phyloP scores from a whole-genome alignment of 2,113 vertebrate genomes.

The Gila orcuttii region DNA sequence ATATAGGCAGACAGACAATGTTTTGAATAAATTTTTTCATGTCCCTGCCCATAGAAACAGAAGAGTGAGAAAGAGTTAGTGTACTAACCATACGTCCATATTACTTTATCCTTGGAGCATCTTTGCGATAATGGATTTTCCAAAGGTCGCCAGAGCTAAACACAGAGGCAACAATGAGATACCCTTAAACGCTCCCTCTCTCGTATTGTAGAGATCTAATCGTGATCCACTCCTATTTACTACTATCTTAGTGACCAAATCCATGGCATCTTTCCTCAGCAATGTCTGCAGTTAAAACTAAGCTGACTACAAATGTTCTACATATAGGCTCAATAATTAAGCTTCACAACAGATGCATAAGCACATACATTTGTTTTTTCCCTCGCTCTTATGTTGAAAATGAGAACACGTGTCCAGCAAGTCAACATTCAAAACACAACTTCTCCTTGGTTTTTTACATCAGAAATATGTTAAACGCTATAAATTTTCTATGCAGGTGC shows the following conservation, averaged over 20 bases:
- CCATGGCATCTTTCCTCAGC: not conserved
- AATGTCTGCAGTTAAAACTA: not conserved
- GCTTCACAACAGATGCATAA: not conserved
- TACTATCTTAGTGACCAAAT: not conserved
- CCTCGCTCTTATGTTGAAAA: not conserved
- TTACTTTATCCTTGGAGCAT: not conserved
- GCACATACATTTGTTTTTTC: not conserved
- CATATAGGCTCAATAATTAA: not conserved
- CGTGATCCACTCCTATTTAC: not conserved
- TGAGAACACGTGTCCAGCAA: not conserved
- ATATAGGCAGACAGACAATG: not conserved
- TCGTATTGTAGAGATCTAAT: not conserved
- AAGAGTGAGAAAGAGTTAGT: not conserved
- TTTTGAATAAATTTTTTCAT: not conserved
- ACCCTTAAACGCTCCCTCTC: not conserved
- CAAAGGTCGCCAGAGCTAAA: slow-evolving; percentile 9
- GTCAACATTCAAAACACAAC: not conserved
- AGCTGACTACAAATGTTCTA: not conserved
- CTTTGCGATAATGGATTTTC: slow-evolving; percentile 10
- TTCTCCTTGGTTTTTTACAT: too few relatives aligned
- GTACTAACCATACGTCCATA: not conserved
- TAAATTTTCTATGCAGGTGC: too few relatives aligned
- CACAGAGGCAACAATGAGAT: not conserved
- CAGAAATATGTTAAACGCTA: too few relatives aligned
- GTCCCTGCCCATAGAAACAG: not conserved